Evolutionary conservation across 2,113 vertebrate genomes (phyloP).

Genomic region (Ia io): DNA sequence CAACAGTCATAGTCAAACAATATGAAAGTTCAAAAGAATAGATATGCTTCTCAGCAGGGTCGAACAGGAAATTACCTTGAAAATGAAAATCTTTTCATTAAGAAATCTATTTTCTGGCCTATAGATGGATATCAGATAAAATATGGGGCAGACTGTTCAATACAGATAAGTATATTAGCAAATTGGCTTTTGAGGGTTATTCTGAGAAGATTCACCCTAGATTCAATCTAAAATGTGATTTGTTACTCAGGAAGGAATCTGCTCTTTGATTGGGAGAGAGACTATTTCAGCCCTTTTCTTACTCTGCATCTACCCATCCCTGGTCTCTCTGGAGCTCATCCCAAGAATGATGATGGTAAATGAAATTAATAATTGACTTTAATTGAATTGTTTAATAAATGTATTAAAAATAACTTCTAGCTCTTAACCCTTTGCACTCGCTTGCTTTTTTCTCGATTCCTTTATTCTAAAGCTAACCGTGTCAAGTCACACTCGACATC

Average conservation of each 20-base stretch:
- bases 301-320: background rate
- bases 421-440: too few species aligned
- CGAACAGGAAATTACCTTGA: background rate
- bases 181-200: background rate
- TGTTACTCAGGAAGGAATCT: background rate
- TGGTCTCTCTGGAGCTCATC: background rate
- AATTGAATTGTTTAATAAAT: background rate
- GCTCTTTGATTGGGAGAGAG: background rate
- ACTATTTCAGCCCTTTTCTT: background rate
- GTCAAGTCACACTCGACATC: too few species aligned
- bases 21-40: constrained; percentile 17
- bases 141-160: background rate
- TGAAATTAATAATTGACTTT: background rate
- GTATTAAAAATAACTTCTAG: background rate
- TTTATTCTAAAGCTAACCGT: too few species aligned
- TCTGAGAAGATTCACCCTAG: background rate
- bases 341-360: background rate
- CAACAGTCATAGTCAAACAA: background rate
- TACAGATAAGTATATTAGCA: constrained; percentile 20
- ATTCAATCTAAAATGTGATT: background rate
- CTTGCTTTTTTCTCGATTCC: too few species aligned
- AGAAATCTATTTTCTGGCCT: background rate
- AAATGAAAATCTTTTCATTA: background rate
- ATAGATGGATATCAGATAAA: background rate
- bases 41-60: background rate